Evolutionary conservation across 2,113 vertebrate genomes (phyloP), one percentile per base, ranked within the genome.

Genomic region (Cromileptes altivelis): DNA sequence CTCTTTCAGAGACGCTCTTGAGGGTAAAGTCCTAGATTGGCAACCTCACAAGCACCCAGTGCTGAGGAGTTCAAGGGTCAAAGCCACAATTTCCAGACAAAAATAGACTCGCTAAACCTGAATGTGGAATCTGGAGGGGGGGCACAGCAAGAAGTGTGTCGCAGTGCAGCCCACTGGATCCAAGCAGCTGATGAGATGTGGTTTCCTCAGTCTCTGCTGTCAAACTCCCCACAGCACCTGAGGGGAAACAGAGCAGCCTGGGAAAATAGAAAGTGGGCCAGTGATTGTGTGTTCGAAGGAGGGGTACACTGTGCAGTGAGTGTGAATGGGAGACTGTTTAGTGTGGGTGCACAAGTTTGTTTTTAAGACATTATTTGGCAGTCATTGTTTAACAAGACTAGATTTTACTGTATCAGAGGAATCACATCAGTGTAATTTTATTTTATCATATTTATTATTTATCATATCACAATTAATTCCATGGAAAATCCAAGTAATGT

Each of bases 181-280:
- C 70, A 21, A 85, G 77, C 68, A 80, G 89, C 79, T 86, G 89
- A 89, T 67, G 87, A 92, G 91, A 86, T 93, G 91, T 80, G 91
- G 85, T 89, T 93, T 89, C 81, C 90, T 81, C 73, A 23, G 61
- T 75, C 83, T 88, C 73, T 89, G 68, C 82, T 72, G 84, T 82
- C 81, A 52, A 88, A 78, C 86, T 87, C 71, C 70, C 58, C 70
- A 27, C 78, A 85, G 77, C 69, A 90, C 88, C 89, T 78, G 83
- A 88, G 86, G 89, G 85, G 89, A 91, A 88, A 89, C 84, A 89
- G 86, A 88, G 84, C 86, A 86, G 85, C 84, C 87, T 85, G 89
- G 81, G 88, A 88, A 88, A 82, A 84, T 30, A 57, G 63, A 88
- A 81, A 85, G 69, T 70, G 71, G 73, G 75, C 75, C 70, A 78